phyloP scores from a whole-genome alignment of 1,140 invertebrate genomes.

The Pachypeltis micranthus region DNA sequence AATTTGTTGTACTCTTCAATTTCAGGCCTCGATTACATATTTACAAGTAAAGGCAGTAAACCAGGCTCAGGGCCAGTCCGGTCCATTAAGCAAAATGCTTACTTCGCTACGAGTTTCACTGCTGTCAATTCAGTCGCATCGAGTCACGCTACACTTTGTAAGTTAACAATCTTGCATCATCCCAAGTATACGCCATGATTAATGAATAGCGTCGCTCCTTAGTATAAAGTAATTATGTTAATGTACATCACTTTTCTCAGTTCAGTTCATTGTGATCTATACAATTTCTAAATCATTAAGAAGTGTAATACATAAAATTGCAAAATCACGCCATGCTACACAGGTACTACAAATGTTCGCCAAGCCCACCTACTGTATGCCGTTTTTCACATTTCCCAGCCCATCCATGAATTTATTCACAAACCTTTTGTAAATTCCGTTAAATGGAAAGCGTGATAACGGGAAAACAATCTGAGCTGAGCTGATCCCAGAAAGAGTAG shows the following conservation, averaged over 20 bases:
- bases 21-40: background rate
- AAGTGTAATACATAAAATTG: background rate
- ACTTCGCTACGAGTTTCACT: constrained; percentile 31
- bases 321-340: background rate
- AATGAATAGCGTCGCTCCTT: background rate
- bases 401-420: too few relatives aligned
- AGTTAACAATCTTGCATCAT: background rate
- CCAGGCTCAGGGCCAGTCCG: constrained; percentile 18
- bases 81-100: constrained; percentile 30
- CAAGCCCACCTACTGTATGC: too few relatives aligned
- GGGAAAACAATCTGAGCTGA: too few relatives aligned
- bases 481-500: too few relatives aligned
- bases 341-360: too few relatives aligned
- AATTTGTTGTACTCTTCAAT: background rate
- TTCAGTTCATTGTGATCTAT: background rate
- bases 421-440: too few relatives aligned
- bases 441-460: too few relatives aligned
- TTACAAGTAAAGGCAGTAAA: background rate
- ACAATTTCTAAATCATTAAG: background rate
- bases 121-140: constrained; percentile 31
- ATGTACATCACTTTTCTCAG: background rate
- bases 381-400: too few relatives aligned
- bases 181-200: background rate
- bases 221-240: background rate
- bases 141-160: constrained; percentile 21